phyloP scores from a whole-genome alignment of 2,888 invertebrate species.

The Drosophila differens region DNA sequence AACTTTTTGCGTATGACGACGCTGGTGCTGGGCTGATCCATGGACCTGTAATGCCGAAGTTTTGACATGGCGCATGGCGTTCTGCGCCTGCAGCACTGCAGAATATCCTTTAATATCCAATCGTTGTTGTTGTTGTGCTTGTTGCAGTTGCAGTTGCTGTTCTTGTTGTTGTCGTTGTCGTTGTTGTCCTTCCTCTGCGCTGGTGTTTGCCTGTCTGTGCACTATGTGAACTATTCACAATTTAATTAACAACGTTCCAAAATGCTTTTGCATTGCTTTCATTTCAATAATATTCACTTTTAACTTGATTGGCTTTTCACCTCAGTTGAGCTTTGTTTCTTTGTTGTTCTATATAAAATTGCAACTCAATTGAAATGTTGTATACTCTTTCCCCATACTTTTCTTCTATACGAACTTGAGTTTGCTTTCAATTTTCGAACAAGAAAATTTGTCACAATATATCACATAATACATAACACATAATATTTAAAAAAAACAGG shows the following conservation, averaged over 20 bases:
- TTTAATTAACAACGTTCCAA: constrained; percentile 12
- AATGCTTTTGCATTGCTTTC: constrained; percentile 11
- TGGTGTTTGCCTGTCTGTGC: background rate
- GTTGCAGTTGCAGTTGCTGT: background rate
- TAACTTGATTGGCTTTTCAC: constrained; percentile 3
- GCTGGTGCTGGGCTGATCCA: constrained; percentile 84
- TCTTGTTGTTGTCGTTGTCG: background rate
- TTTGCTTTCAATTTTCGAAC: background rate
- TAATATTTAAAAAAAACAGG: background rate
- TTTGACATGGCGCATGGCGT: constrained; percentile 89
- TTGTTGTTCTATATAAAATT: constrained; percentile 6
- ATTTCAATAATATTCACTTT: background rate
- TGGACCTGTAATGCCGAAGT: constrained; percentile 93
- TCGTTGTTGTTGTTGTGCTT: background rate
- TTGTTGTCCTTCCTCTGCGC: constrained; percentile 3
- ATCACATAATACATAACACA: too few relatives aligned
- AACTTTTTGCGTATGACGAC: constrained; percentile 85
- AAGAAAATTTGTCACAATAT: background rate
- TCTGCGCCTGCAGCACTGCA: constrained; percentile 68
- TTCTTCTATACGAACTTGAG: background rate
- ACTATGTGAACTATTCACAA: constrained; percentile 7
- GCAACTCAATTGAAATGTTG: background rate
- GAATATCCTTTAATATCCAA: constrained; percentile 52
- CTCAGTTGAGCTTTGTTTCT: constrained; percentile 6
- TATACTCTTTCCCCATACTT: constrained; percentile 21